Conservation (phyloP, 2,888 invertebrate genomes). For the Drosophila rellima region DNA sequence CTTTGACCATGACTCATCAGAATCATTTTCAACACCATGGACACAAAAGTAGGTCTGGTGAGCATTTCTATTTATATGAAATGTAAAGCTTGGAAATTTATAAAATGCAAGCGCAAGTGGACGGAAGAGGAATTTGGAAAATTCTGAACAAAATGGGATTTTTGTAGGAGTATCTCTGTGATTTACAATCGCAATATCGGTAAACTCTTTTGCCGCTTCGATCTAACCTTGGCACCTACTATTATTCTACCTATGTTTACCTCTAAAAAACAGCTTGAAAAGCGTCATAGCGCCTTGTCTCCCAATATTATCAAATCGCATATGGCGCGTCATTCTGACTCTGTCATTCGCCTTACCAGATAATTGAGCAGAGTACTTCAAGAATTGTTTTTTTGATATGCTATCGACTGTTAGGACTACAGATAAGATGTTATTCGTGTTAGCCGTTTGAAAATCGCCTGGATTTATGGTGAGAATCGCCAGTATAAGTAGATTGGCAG, state of each 20-base stretch:
- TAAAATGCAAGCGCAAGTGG: too few relatives aligned
- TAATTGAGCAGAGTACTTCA: constrained; percentile 20
- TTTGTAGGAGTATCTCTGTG: too few relatives aligned
- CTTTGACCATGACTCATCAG: too few relatives aligned
- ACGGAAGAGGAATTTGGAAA: too few relatives aligned
- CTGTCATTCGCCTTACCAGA: neutral
- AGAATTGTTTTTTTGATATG: constrained; percentile 5
- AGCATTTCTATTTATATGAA: too few relatives aligned
- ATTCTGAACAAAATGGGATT: too few relatives aligned
- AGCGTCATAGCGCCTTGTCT: neutral
- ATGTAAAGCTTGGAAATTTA: too few relatives aligned
- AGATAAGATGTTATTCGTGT: constrained; percentile 60
- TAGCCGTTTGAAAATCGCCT: constrained; percentile 35
- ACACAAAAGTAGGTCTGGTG: too few relatives aligned
- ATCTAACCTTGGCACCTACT: neutral
- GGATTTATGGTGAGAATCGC: constrained; percentile 25
- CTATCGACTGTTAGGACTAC: constrained; percentile 25
- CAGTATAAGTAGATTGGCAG: constrained; percentile 57
- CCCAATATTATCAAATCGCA: neutral
- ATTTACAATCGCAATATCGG: neutral
- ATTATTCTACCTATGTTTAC: too few relatives aligned
- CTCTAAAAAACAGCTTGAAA: neutral
- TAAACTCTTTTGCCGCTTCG: neutral
- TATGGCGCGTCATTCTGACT: neutral
- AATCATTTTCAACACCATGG: too few relatives aligned